Evolutionary conservation across 2,888 invertebrate genomes (phyloP).

Genomic region (Xestia sexstrigata): DNA sequence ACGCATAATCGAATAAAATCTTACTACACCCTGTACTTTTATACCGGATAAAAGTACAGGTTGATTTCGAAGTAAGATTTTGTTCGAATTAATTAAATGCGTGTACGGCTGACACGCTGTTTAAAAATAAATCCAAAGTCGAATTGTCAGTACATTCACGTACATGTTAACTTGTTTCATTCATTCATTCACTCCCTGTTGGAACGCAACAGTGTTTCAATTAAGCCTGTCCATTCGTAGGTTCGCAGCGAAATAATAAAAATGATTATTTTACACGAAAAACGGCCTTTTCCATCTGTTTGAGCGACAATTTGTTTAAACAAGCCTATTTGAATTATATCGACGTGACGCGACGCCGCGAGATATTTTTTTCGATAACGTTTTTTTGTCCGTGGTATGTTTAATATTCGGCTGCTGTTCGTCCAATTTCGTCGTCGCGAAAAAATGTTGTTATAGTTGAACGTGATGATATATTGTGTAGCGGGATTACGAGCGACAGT

Average conservation of each 20-base stretch:
- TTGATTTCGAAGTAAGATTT: not conserved
- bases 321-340: constrained; percentile 55
- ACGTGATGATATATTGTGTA: constrained; percentile 40
- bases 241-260: constrained; percentile 58
- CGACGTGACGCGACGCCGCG: constrained; percentile 31
- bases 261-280: constrained; percentile 46
- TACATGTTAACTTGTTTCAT: constrained; percentile 50
- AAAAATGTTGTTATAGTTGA: constrained; percentile 34
- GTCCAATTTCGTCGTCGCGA: constrained; percentile 53
- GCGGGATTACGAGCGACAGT: constrained; percentile 26
- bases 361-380: constrained; percentile 25
- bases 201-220: constrained; percentile 61
- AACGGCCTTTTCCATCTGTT: constrained; percentile 43
- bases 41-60: not conserved
- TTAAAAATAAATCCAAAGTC: constrained; percentile 47
- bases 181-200: constrained; percentile 46
- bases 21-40: too few relatives aligned
- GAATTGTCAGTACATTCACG: constrained; percentile 49
- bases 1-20: too few relatives aligned
- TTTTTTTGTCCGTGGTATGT: constrained; percentile 34
- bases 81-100: constrained; percentile 15
- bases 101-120: constrained; percentile 10
- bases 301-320: constrained; percentile 62
- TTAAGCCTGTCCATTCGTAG: constrained; percentile 58
- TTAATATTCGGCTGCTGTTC: constrained; percentile 56